Percentiles rank a stretch among this genome's conserved stretches.
phyloP scores from a whole-genome alignment of 2,113 vertebrate genomes.

The Origma solitaria region DNA sequence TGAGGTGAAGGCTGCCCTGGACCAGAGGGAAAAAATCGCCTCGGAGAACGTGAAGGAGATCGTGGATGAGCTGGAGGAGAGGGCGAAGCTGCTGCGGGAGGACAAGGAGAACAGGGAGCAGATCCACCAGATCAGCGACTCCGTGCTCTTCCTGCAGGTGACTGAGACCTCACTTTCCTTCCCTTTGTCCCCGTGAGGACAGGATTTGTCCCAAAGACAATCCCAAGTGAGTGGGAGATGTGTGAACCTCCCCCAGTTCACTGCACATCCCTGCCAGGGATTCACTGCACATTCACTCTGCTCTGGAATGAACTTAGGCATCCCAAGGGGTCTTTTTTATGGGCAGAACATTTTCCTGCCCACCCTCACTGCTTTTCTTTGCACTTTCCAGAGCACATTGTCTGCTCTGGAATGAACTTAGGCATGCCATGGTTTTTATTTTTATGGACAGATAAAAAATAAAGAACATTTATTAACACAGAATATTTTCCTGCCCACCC shows the following conservation, averaged over 20 bases:
- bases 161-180: neutral
- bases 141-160: slow-evolving; percentile 79
- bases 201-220: neutral
- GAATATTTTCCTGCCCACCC: too few species aligned
- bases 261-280: neutral
- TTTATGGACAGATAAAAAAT: too few species aligned
- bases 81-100: slow-evolving; percentile 72
- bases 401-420: neutral
- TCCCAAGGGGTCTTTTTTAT: too few species aligned
- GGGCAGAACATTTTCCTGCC: too few species aligned
- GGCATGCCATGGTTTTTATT: neutral
- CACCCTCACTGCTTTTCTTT: too few species aligned
- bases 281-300: too few species aligned
- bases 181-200: neutral
- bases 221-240: neutral
- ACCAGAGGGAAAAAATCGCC: slow-evolving; percentile 74
- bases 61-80: slow-evolving; percentile 73
- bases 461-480: too few species aligned
- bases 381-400: too few species aligned
- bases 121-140: slow-evolving; percentile 78
- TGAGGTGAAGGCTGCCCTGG: slow-evolving; percentile 73
- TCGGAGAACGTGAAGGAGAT: slow-evolving; percentile 76
- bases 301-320: too few species aligned
- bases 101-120: slow-evolving; percentile 79
- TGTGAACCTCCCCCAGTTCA: neutral